Evolutionary conservation across 1,140 invertebrate species (phyloP), one percentile per base, ranked within the genome.

Genomic region (Heterodera schachtii): DNA sequence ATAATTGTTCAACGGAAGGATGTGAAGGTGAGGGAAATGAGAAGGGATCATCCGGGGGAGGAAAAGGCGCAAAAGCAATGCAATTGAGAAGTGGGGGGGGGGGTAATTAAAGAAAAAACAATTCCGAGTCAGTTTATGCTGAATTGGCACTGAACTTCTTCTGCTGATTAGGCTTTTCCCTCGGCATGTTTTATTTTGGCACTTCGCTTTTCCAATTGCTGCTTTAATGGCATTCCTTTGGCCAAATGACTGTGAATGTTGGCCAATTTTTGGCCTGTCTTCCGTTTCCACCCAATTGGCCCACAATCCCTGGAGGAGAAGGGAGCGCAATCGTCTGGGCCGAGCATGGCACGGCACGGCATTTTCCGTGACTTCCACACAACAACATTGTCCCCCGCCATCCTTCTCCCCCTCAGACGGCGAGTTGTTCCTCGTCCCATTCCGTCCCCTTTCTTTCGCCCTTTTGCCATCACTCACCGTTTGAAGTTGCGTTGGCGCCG

Each of bases 401-500:
- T 60, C 13, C 9, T 60, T 71, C 69, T 1, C 21, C 5, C 69
- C 21, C 44, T 2, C 67, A 3, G 67, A 6, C 8, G 31, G 3
- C 2, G 57, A 41, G 44, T 71, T 46, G 69, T 31, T 31, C 69
- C 8, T 71, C 21, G 21, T 11, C 6, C 49, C 49, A 52, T 52
- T 52, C 11, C 69, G 3, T 46, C 9, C 69, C 69, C 21, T 43
- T 46, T 11, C 69, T 43, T 43, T 43, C 8, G 2, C 67, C 67
- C 11, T 31, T 31, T 31, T 31, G 31, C 31, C 67, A 52, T 52
- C 64, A 82, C 60, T 31, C 43, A 82, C 81, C 81, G 46, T 82
- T 82, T 82, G 64, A 82, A 82, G 74, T 82, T 82, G 71, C 81
- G 79, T 73, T 82, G 81, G 49, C 81, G 57, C 11, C 81, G 13